Evolutionary conservation across 1,140 invertebrate species (phyloP), one percentile per base, ranked within the genome.

Genomic region (Aphelinus atriplicis): DNA sequence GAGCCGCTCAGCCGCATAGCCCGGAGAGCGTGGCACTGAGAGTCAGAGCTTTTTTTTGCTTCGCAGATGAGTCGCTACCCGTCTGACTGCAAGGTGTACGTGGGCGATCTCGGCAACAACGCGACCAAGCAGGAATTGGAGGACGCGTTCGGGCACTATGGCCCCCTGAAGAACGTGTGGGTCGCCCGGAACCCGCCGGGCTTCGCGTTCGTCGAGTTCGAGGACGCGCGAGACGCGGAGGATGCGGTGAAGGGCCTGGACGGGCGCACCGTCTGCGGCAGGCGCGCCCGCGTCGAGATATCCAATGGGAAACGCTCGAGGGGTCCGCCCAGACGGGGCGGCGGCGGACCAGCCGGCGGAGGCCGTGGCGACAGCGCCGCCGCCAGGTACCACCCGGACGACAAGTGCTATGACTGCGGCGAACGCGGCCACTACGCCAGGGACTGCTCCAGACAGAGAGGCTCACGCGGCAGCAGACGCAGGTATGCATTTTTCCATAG

Each of bases 181-280:
- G 95, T 98, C 3, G 97, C 96, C 1, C 90, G 96, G 80, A 97
- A 98, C 86, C 95, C 95, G 7, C 94, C 95, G 60, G 93, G 97
- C 53, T 98, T 98, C 90, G 97, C 96, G 9, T 98, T 98, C 89
- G 94, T 98, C 26, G 96, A 98, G 87, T 98, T 97, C 88, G 97
- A 98, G 88, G 93, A 94, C 85, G 90, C 93, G 1, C 86, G 94
- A 76, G 97, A 98, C 89, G 97, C 97, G 5, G 96, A 97, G 84
- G 97, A 99, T 89, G 95, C 96, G 10, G 94, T 97, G 51, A 90
- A 92, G 82, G 92, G 90, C 45, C 81, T 92, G 80, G 92, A 94
- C 83, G 93, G 93, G 0, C 88, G 96, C 53, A 95, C 92, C 56
- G 92, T 98, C 53, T 97, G 96, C 88, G 96, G 96, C 2, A 90